phyloP scores from a whole-genome alignment of 2,113 vertebrate genomes.

The Sakesphorus luctuosus region DNA sequence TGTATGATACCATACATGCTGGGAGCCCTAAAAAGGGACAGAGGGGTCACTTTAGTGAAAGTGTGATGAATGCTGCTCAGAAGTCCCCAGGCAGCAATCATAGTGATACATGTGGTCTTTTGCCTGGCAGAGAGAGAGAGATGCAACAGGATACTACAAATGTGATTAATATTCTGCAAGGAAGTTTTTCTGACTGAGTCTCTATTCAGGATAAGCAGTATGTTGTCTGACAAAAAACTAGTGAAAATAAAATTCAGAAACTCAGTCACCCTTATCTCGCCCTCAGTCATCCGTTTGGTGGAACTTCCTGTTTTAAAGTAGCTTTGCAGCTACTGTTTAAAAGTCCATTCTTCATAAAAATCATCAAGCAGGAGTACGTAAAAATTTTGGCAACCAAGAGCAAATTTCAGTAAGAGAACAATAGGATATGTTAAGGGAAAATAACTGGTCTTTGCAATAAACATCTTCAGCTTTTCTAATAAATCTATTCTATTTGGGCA shows the following conservation, averaged over 20 bases:
- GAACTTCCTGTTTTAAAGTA: conserved; percentile 1
- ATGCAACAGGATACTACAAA: background rate
- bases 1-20: background rate
- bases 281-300: background rate
- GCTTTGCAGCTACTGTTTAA: background rate
- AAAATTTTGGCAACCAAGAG: background rate
- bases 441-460: background rate
- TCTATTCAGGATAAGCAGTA: background rate
- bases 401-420: conserved; percentile 2
- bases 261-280: background rate
- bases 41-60: background rate
- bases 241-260: background rate
- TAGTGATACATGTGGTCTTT: background rate
- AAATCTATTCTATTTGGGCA: background rate
- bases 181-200: background rate
- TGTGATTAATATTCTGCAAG: background rate
- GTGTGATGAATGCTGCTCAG: background rate
- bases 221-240: background rate
- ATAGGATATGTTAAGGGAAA: background rate
- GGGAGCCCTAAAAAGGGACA: background rate
- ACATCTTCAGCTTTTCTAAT: conserved; percentile 11
- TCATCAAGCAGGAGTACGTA: background rate
- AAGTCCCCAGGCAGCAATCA: background rate
- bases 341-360: background rate
- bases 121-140: background rate